Conservation (phyloP, 2,888 invertebrate species). For the Laspeyria flexula region DNA sequence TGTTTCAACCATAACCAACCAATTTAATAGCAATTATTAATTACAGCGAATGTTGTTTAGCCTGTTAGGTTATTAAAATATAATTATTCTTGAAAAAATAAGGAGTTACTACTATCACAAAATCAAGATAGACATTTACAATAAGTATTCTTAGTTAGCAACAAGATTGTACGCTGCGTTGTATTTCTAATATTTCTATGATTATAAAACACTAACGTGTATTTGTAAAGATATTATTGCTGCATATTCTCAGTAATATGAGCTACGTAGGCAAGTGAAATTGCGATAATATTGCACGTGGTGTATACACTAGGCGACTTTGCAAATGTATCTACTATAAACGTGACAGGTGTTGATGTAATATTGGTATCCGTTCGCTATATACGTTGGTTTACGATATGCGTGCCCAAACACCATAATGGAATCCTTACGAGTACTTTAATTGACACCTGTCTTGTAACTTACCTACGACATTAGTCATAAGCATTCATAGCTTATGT, state of each 20-base stretch:
- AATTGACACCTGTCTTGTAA: background rate
- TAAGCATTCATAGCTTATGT: background rate
- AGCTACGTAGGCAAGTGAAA: background rate
- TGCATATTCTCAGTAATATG: background rate
- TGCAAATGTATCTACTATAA: background rate
- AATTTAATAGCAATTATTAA: too few species aligned
- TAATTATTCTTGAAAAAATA: too few species aligned
- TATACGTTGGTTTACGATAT: background rate
- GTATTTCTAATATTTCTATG: background rate
- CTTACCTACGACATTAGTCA: background rate
- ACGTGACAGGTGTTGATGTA: slow-evolving; percentile 2
- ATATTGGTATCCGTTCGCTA: background rate
- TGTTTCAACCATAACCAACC: too few species aligned
- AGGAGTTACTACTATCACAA: too few species aligned
- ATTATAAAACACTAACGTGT: background rate
- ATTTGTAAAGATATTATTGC: background rate
- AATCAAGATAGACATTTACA: too few species aligned
- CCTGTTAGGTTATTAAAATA: too few species aligned
- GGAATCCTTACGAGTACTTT: background rate
- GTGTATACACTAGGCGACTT: background rate
- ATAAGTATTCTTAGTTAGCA: background rate
- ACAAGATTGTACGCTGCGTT: background rate
- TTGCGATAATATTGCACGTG: slow-evolving; percentile 1
- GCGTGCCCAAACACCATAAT: background rate
- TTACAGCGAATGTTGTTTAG: too few species aligned